phyloP scores from a whole-genome alignment of 1,140 invertebrate species.

The Calephelis virginiensis region DNA sequence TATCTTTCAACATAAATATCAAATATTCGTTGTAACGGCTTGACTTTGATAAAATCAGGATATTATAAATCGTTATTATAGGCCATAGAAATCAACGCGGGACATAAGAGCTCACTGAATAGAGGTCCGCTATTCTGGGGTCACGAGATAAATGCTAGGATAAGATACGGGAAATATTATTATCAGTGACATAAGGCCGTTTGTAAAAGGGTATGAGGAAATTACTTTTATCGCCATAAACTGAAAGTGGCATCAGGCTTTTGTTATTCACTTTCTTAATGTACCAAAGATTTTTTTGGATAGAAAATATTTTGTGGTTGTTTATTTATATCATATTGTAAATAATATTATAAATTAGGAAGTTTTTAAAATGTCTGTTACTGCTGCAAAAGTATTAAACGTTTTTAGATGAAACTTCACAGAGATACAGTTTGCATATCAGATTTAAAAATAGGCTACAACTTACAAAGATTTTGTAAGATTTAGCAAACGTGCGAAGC shows the following conservation, averaged over 20 bases:
- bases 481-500: no score
- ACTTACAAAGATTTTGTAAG: no score
- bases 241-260: not conserved
- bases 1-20: no score
- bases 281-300: not conserved
- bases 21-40: not conserved
- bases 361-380: no score
- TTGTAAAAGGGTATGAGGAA: constrained; percentile 2
- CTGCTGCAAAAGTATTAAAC: no score
- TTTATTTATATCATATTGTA: no score
- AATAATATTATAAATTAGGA: no score
- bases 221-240: constrained; percentile 1
- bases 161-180: constrained; percentile 13
- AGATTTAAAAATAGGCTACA: no score
- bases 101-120: constrained; percentile 15
- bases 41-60: not conserved
- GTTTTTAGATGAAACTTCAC: no score
- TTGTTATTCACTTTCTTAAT: not conserved
- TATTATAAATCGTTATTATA: constrained; percentile 17
- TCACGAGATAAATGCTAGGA: constrained; percentile 8
- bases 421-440: no score
- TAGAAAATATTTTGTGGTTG: no score
- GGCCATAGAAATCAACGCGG: constrained; percentile 22
- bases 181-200: constrained; percentile 8
- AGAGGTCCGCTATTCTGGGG: constrained; percentile 18